Percentiles rank a stretch among this genome's conserved stretches.
Conservation (phyloP, 1,140 invertebrate genomes). For the Bombus turneri region DNA sequence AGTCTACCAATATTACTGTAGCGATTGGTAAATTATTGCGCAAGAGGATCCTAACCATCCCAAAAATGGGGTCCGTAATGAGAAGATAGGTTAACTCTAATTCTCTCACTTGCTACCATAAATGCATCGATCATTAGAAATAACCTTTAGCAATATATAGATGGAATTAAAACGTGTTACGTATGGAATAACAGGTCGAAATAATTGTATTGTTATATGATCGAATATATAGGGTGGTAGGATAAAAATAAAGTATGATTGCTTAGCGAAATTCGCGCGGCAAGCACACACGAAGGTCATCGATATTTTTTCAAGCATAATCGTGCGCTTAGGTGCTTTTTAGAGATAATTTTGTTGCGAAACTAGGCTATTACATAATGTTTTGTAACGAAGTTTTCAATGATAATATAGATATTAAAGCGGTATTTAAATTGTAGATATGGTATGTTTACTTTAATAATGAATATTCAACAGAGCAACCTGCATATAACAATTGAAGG, state of each 20-base stretch:
- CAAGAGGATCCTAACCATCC: too few relatives aligned
- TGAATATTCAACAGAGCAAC: background rate
- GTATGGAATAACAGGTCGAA: background rate
- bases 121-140: background rate
- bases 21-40: too few relatives aligned
- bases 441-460: background rate
- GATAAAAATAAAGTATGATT: conserved; percentile 16
- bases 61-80: background rate
- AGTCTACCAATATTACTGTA: too few relatives aligned
- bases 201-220: background rate
- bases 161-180: background rate
- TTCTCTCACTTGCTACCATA: background rate
- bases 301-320: conserved; percentile 2
- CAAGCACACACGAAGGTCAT: background rate
- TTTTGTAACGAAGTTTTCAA: background rate
- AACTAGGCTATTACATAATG: background rate
- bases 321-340: background rate
- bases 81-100: background rate
- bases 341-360: conserved; percentile 10
- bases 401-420: background rate
- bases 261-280: background rate
- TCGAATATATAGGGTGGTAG: background rate
- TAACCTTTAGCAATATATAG: background rate
- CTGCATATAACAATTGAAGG: background rate
- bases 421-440: background rate